A percentile compares a stretch with the other conserved stretches of the same genome.
Evolutionary conservation across 2,888 invertebrate species (phyloP).

Genomic region (Griposia aprilina): DNA sequence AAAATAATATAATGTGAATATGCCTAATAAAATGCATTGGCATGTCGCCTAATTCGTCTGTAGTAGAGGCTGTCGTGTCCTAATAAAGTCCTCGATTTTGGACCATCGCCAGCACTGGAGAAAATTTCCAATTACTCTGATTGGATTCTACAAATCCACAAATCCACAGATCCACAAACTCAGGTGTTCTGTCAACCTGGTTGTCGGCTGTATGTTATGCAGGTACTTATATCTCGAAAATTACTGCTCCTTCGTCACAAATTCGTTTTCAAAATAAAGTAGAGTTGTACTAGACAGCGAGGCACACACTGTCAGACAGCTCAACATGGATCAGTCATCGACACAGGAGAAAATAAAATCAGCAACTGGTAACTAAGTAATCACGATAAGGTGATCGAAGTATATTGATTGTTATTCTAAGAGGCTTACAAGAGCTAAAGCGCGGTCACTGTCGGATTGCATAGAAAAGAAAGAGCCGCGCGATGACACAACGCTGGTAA

Average conservation of each 20-base stretch:
- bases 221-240: not conserved
- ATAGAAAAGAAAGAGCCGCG: no score
- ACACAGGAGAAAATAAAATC: not conserved
- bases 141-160: not conserved
- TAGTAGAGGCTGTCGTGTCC: conserved; percentile 34
- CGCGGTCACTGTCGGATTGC: no score
- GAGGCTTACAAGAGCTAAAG: no score
- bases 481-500: no score
- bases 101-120: conserved; percentile 55
- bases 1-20: conserved; percentile 31
- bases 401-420: not conserved
- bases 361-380: not conserved
- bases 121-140: conserved; percentile 26
- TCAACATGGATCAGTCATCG: not conserved
- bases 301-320: not conserved
- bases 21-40: conserved; percentile 36
- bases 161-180: no score
- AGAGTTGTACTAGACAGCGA: not conserved
- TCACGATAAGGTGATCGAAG: not conserved
- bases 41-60: conserved; percentile 47
- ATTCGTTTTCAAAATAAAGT: not conserved
- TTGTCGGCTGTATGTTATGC: not conserved
- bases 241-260: not conserved
- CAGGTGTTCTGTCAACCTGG: not conserved
- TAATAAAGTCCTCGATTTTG: conserved; percentile 38